Base-by-base conservation (phyloP, 53 echinoderm and acorn worm genomes). In the Henricia sp. region DNA sequence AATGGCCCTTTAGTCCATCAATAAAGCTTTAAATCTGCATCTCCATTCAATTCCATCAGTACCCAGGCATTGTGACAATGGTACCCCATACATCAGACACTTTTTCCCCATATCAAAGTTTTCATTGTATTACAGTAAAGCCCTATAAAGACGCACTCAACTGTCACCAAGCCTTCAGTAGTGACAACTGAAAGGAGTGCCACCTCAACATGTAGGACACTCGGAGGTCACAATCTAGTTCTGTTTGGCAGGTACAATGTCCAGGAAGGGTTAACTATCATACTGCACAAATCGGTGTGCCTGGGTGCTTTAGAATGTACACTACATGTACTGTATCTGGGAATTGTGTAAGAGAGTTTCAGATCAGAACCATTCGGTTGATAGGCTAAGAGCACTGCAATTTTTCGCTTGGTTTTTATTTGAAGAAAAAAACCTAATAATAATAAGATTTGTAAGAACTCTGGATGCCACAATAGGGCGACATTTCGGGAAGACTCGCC, bases 121-220 rank as follows among this genome's bases (percentile, higher is more conserved):
- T 33, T 40, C 50, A 71, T 71, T 51, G 71, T 71, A 36, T 48
- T 58, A 25, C 25, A 58, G 17, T 27, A 29, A 58, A 58, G 29
- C 27, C 51, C 33, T 33, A 71, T 19, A 29, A 71, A 71, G 71
- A 28, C 16, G 14, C 73, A 6, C 71, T 73, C 32, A 36, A 37
- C 37, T 24, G 25, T 54, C 36, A 52, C 73, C n/a, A 17, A 25
- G 73, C 21, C 35, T 37, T 52, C 52, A 73, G 8, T 37, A 54
- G 12, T 35, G 54, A 37, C 21, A 52, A 53, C 13, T 5, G 36
- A 17, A 34, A 60, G 54, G 73, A 73, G 73, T 73, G 73, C 35
- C 73, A 73, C 2, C 73, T 14, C 30, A 37, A n/a, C n/a, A n/a
- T n/a, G n/a, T n/a, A n/a, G 54, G 73, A 17, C 54, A 71, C 19